Percentiles rank a stretch among this genome's conserved stretches.
Evolutionary conservation across 2,797 vertebrate species (phyloP).

Genomic region (Erithacus rubecula): DNA sequence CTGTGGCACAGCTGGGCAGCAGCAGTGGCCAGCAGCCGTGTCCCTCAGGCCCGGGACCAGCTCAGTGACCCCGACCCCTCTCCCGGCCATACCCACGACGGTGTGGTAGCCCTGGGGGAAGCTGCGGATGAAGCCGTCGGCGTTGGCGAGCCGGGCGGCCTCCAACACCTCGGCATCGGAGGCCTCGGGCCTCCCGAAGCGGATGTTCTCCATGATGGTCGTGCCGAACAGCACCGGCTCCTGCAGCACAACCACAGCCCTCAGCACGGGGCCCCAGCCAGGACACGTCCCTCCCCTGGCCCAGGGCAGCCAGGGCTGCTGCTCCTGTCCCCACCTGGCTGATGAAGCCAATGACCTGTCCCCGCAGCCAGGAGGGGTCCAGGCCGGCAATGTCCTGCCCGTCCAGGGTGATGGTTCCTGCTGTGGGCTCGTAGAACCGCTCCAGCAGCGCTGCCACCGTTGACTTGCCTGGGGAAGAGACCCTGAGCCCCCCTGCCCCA

Average conservation of each 20-base stretch:
- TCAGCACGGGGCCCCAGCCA: not conserved
- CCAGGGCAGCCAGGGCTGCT: not conserved
- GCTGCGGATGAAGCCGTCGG: constrained; percentile 87
- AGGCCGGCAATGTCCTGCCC: constrained; percentile 86
- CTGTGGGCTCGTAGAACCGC: constrained; percentile 91
- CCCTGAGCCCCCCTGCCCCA: not conserved
- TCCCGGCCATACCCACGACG: constrained; percentile 80
- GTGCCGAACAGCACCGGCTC: constrained; percentile 94
- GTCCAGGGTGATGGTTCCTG: constrained; percentile 84
- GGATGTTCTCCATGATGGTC: constrained; percentile 94
- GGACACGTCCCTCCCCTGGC: not conserved
- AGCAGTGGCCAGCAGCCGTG: fast-evolving
- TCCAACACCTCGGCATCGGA: constrained; percentile 84
- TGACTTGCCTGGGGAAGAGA: constrained; percentile 84
- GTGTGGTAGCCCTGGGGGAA: constrained; percentile 92
- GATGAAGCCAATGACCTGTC: constrained; percentile 91
- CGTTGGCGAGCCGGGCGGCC: constrained; percentile 88
- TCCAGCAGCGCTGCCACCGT: constrained; percentile 91
- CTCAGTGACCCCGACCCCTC: not conserved
- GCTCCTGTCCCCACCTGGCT: constrained; percentile 81
- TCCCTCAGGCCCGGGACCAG: fast-evolving
- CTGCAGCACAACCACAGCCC: constrained; percentile 38
- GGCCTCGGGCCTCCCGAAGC: constrained; percentile 88
- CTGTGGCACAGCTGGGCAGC: fast-evolving
- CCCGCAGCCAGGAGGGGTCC: constrained; percentile 91